These are phyloP conservation scores for Venustaconcha ellipsiformis DNA, from an alignment of 1,140 invertebrate genomes.

Conservation along the genomic window DNA sequence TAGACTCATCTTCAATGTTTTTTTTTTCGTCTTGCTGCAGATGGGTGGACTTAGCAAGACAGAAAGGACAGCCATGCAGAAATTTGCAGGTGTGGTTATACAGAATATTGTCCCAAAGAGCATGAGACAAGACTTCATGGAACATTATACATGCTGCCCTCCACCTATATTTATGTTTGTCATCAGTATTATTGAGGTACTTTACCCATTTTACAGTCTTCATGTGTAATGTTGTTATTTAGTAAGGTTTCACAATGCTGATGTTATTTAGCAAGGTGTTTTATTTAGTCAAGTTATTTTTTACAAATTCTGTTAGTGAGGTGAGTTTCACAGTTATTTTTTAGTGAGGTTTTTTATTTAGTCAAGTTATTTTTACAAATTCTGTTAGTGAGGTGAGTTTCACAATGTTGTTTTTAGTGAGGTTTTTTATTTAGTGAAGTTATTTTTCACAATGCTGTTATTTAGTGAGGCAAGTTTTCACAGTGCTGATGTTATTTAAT, in stretches of 20 bases:
- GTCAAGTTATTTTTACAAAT: too few species aligned
- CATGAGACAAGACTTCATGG: constrained; percentile 68
- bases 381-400: too few species aligned
- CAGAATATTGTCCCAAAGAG: constrained; percentile 53
- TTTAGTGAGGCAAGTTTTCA: too few species aligned
- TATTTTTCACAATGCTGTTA: too few species aligned
- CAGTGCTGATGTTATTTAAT: too few species aligned
- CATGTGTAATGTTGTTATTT: background rate
- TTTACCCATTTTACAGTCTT: background rate
- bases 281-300: too few species aligned
- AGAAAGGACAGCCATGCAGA: constrained; percentile 43
- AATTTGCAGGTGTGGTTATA: constrained; percentile 51
- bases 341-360: background rate
- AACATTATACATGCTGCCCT: constrained; percentile 95
- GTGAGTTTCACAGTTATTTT: too few species aligned
- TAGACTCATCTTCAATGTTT: background rate
- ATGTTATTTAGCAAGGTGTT: background rate
- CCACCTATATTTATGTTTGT: constrained; percentile 95
- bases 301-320: too few species aligned
- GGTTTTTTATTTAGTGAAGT: too few species aligned
- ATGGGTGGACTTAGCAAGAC: constrained; percentile 42
- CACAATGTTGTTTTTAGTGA: too few species aligned
- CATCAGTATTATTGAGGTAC: constrained; percentile 92
- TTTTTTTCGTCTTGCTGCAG: constrained; percentile 30
- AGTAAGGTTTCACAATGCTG: background rate